Conservation (phyloP, 2,888 invertebrate species). For the Leistus spinibarbis region DNA sequence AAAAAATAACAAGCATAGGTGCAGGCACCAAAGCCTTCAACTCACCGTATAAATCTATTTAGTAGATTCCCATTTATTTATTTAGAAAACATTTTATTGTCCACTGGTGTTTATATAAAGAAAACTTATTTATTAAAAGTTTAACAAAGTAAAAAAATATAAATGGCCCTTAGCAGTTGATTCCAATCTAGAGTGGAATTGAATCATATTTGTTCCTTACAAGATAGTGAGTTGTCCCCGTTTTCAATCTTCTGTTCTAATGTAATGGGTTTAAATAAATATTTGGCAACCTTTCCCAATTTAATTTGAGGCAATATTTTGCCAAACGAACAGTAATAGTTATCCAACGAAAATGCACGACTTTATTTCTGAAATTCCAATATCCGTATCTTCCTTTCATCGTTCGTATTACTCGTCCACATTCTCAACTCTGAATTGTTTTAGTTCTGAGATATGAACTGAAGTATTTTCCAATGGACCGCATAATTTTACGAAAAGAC, state of each 20-base stretch:
- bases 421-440: background rate
- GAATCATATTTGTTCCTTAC: too few species aligned
- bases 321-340: background rate
- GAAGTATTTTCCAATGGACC: background rate
- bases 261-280: background rate
- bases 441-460: background rate
- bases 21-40: too few species aligned
- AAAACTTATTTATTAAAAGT: too few species aligned
- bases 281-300: background rate
- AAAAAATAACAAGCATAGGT: too few species aligned
- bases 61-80: too few species aligned
- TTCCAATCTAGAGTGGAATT: too few species aligned
- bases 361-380: background rate
- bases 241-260: background rate
- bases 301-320: background rate
- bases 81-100: too few species aligned
- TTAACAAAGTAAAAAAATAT: too few species aligned
- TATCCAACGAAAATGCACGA: background rate
- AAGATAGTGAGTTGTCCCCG: too few species aligned
- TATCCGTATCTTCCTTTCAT: background rate
- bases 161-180: too few species aligned
- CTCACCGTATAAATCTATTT: too few species aligned
- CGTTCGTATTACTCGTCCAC: background rate
- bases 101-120: too few species aligned
- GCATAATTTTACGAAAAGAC: background rate